Evolutionary conservation across 1,140 invertebrate genomes (phyloP), one percentile per base, ranked within the genome.

Genomic region (Lordiphosa mommai): DNA sequence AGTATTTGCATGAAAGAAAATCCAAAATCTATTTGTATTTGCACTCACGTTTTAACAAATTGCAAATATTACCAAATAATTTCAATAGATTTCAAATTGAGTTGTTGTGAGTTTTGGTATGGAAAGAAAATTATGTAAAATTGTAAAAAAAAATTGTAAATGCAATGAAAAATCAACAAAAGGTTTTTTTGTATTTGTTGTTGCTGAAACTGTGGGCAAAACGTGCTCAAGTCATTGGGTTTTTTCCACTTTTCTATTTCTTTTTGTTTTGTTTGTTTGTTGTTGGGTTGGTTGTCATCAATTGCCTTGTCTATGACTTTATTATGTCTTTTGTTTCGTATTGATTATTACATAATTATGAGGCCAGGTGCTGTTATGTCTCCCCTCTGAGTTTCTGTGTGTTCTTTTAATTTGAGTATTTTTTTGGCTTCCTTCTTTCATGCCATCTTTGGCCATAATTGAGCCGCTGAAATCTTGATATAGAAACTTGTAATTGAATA

Each of bases 11-110:
- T 49, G 61, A 17, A 57, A 57, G 32, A 4, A 33, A 58, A 60
- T 32, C n/a, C 30, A 17, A 49, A 49, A 43, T 34, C 8, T 12
- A 37, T 52, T 65, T 64, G 33, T 32, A 68, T 37, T 59, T 68
- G 37, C 27, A 43, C 37, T 59, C 58, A 82, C 79, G 68, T 82
- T 76, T 66, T 60, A 46, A 47, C 66, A 70, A 76, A 64, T 76
- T 71, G 56, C 47, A 76, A 82, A 76, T 84, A 72, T 82, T 82
- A 82, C 58, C 65, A 82, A 82, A 76, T 82, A 61, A 76, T 84
- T 67, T 60, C 67, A 43, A 56, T 73, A 53, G 49, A 52, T 68
- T 70, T 70, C 37, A 70, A 82, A 80, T 80, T 80, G 74, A 80
- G 59, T 66, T 70, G 73, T 64, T 69, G 64, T 57, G n/a, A 1